Evolutionary conservation across 2,113 vertebrate species (phyloP).

Genomic region (Halcyon malimbica): DNA sequence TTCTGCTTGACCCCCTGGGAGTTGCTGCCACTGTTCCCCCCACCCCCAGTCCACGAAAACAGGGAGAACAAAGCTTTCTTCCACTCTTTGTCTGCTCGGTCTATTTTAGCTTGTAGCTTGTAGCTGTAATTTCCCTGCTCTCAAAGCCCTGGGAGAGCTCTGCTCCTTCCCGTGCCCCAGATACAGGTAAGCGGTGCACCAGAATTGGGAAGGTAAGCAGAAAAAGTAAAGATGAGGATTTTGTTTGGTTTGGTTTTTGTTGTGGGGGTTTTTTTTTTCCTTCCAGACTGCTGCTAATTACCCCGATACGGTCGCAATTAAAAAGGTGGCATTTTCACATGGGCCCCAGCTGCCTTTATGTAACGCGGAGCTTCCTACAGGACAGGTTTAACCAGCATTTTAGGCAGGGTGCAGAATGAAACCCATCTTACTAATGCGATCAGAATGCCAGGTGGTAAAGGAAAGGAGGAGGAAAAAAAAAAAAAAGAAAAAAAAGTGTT

Average conservation of each 20-base stretch:
- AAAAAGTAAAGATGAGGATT: neutral
- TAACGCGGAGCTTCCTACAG: conserved; percentile 14
- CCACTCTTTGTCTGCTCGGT: conserved; percentile 52
- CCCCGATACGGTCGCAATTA: neutral
- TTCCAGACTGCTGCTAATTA: conserved; percentile 24
- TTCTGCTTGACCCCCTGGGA: neutral
- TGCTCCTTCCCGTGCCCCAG: conserved; percentile 50
- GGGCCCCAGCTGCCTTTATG: conserved; percentile 38
- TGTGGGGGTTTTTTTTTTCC: neutral
- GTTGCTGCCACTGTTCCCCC: conserved; percentile 3
- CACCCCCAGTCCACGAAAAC: neutral
- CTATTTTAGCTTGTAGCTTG: conserved; percentile 37
- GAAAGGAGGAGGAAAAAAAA: neutral
- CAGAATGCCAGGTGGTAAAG: conserved; percentile 42
- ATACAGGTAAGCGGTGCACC: conserved; percentile 21
- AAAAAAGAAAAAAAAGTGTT: neutral
- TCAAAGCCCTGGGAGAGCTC: conserved; percentile 52
- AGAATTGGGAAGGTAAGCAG: neutral
- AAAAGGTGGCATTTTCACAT: conserved; percentile 47
- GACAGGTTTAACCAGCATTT: conserved; percentile 67
- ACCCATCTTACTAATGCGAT: conserved; percentile 60
- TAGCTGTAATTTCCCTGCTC: conserved; percentile 29
- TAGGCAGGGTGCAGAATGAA: conserved; percentile 42
- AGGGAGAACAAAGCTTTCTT: conserved; percentile 63
- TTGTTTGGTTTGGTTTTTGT: neutral